Evolutionary conservation across 2,888 invertebrate species (phyloP).

Genomic region (Baronia brevicornis): DNA sequence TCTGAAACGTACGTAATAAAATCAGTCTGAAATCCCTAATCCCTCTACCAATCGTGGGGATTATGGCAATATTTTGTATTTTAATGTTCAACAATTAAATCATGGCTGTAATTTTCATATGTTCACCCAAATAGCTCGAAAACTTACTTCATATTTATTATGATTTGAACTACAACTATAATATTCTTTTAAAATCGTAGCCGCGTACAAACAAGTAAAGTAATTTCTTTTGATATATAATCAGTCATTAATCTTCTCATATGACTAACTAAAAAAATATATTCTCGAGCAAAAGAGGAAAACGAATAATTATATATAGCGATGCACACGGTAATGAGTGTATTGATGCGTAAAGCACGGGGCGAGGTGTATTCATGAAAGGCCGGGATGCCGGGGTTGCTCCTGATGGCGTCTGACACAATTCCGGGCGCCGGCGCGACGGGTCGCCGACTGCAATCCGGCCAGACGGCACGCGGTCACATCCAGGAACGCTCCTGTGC

Average conservation of each 20-base stretch:
- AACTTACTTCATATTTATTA: constrained; percentile 11
- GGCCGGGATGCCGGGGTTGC: constrained; percentile 47
- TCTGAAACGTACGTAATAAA: too few species aligned
- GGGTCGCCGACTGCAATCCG: constrained; percentile 48
- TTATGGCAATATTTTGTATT: background rate
- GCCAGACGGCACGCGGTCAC: constrained; percentile 69
- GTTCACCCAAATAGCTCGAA: constrained; percentile 10
- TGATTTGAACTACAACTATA: constrained; percentile 4
- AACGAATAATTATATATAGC: constrained; percentile 36
- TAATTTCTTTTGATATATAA: too few species aligned
- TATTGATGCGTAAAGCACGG: constrained; percentile 55
- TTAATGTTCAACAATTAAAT: background rate
- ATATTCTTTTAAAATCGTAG: too few species aligned
- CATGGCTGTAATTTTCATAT: constrained; percentile 7
- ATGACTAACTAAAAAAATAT: too few species aligned
- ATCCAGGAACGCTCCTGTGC: constrained; percentile 50
- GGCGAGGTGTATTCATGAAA: constrained; percentile 53
- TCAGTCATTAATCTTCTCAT: too few species aligned
- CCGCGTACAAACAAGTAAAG: too few species aligned
- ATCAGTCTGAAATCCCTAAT: too few species aligned
- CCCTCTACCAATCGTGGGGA: too few species aligned
- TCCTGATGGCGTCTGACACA: constrained; percentile 65
- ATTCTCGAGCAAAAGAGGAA: constrained; percentile 17
- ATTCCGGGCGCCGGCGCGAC: constrained; percentile 73
- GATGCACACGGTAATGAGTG: constrained; percentile 42